A percentile compares a stretch with the other conserved stretches of the same genome.
Conservation (phyloP, 1,140 invertebrate genomes). For the Linepithema humile region DNA sequence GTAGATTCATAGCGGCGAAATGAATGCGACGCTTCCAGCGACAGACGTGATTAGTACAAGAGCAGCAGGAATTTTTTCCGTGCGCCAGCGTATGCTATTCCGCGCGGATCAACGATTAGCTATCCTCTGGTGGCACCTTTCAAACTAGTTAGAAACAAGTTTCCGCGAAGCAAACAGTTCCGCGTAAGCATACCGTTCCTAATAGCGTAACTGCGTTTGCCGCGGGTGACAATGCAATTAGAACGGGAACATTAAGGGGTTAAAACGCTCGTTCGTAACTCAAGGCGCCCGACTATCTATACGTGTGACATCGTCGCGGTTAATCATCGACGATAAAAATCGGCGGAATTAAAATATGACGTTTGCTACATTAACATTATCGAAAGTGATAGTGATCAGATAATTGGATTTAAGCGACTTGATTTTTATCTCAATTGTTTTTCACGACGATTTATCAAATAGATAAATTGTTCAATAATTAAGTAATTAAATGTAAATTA, state of each 20-base stretch:
- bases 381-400: not conserved
- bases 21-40: conserved; percentile 40
- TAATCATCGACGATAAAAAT: conserved; percentile 25
- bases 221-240: conserved; percentile 65
- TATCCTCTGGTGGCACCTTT: conserved; percentile 39
- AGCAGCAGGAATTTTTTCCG: conserved; percentile 26
- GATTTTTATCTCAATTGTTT: not conserved
- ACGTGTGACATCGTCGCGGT: not conserved
- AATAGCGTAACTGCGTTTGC: conserved; percentile 70
- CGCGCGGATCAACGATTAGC: conserved; percentile 37
- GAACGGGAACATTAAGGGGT: conserved; percentile 33
- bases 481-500: not conserved
- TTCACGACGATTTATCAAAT: not conserved
- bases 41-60: conserved; percentile 36
- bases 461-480: not conserved
- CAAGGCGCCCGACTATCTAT: not conserved
- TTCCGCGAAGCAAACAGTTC: conserved; percentile 34
- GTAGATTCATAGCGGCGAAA: conserved; percentile 37
- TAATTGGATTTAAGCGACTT: not conserved
- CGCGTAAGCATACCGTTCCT: conserved; percentile 56
- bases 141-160: conserved; percentile 29
- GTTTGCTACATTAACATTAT: not conserved
- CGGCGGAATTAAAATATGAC: not conserved
- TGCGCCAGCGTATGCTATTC: not conserved
- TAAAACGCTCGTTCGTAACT: conserved; percentile 35